phyloP scores from a whole-genome alignment of 1,140 invertebrate species.

The Leptonema lineaticorne region DNA sequence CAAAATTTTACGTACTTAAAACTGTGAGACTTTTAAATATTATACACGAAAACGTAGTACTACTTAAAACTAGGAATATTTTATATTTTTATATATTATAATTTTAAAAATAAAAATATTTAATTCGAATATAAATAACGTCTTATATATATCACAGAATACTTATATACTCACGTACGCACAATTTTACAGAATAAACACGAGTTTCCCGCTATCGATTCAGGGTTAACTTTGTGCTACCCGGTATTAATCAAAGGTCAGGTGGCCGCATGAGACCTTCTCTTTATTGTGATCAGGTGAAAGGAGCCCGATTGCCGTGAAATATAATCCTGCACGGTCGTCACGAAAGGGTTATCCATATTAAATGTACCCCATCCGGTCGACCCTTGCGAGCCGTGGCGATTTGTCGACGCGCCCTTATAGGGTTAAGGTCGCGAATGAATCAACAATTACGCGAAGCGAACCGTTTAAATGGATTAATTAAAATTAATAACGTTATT shows the following conservation, averaged over 20 bases:
- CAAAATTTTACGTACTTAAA: too few relatives aligned
- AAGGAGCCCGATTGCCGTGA: slow-evolving; percentile 6
- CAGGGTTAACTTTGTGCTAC: background rate
- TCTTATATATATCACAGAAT: too few relatives aligned
- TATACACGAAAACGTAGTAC: too few relatives aligned
- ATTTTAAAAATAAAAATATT: too few relatives aligned
- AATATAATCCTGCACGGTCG: background rate
- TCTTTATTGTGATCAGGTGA: background rate
- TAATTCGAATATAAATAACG: too few relatives aligned
- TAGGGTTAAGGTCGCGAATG: background rate
- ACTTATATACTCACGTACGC: too few relatives aligned
- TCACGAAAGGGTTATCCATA: slow-evolving; percentile 16
- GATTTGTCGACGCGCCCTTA: slow-evolving; percentile 6
- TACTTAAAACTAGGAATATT: too few relatives aligned
- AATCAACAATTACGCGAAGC: background rate
- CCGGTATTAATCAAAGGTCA: slow-evolving; percentile 10
- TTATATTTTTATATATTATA: too few relatives aligned
- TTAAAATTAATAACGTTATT: slow-evolving; percentile 3
- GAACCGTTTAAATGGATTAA: background rate
- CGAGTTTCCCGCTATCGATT: background rate
- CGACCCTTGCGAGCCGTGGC: background rate
- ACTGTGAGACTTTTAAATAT: too few relatives aligned
- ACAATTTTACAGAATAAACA: too few relatives aligned
- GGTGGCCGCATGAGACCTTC: background rate
- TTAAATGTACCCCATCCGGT: background rate